A percentile compares a stretch with the other conserved stretches of the same genome.
These are phyloP conservation scores for Globodera ellingtonae DNA, from an alignment of 1,140 invertebrate species.

Conservation along the genomic window DNA sequence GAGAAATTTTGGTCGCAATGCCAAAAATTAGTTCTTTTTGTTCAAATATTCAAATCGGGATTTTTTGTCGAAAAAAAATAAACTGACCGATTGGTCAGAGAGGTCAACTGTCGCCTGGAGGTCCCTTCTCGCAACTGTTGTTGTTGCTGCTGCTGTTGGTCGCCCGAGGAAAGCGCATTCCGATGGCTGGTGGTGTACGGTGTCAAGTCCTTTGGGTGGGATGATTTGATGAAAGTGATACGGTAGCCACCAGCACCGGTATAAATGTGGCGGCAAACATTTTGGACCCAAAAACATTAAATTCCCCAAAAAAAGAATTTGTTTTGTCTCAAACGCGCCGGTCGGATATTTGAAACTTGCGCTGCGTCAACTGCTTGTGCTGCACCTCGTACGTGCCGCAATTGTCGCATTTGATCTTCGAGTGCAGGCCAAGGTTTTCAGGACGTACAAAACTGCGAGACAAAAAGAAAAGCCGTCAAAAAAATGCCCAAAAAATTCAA, in stretches of 20 bases:
- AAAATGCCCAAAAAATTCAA: conserved; percentile 6
- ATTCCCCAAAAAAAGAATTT: background rate
- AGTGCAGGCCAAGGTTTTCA: conserved; percentile 85
- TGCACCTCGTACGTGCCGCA: conserved; percentile 81
- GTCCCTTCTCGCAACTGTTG: background rate
- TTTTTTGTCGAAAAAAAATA: conserved; percentile 5
- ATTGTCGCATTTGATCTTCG: conserved; percentile 88
- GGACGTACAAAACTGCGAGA: conserved; percentile 44
- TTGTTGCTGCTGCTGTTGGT: too few relatives aligned
- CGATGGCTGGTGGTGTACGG: conserved; percentile 71
- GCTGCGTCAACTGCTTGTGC: conserved; percentile 27
- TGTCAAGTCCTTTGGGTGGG: conserved; percentile 79
- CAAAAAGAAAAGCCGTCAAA: background rate
- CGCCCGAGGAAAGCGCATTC: conserved; percentile 29
- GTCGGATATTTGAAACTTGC: conserved; percentile 75
- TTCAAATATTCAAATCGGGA: background rate
- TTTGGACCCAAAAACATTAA: too few relatives aligned
- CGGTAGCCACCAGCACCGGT: too few relatives aligned
- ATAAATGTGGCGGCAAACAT: background rate
- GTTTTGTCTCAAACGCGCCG: background rate
- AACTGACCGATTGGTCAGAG: conserved; percentile 30
- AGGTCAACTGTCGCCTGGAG: conserved; percentile 17
- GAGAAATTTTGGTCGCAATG: too few relatives aligned
- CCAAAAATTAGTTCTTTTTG: too few relatives aligned
- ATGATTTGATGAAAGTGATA: too few relatives aligned